Evolutionary conservation across 1,140 invertebrate species (phyloP).

Genomic region (Zaprionus africanus): DNA sequence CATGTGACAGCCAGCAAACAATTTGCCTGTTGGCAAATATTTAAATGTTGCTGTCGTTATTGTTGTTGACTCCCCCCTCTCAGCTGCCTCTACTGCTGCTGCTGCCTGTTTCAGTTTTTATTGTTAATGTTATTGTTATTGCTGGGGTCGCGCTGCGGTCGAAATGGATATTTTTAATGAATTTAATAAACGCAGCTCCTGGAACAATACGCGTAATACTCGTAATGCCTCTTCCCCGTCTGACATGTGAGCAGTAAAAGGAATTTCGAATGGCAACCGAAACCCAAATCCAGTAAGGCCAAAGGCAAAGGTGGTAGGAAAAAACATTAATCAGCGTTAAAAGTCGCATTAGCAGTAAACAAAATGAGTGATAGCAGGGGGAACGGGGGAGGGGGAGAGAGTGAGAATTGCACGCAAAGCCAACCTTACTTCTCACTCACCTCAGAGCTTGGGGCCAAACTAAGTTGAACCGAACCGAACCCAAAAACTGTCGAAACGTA

Average conservation of each 20-base stretch:
- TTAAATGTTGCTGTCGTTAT: constrained; percentile 48
- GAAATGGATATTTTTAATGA: constrained; percentile 68
- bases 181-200: constrained; percentile 59
- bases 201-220: constrained; percentile 43
- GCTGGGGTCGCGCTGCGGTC: constrained; percentile 50
- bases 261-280: constrained; percentile 44
- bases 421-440: constrained; percentile 12
- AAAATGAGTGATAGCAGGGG: constrained; percentile 48
- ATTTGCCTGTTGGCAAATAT: constrained; percentile 59
- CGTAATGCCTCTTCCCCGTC: constrained; percentile 30
- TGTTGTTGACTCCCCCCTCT: constrained; percentile 18
- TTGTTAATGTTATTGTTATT: constrained; percentile 47
- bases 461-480: constrained; percentile 43
- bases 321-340: constrained; percentile 81
- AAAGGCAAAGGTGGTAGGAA: constrained; percentile 39
- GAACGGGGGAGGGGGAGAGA: neutral
- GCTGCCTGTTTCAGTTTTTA: neutral
- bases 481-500: constrained; percentile 54
- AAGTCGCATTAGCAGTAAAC: constrained; percentile 80
- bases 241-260: constrained; percentile 56
- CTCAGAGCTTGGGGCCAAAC: constrained; percentile 36
- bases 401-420: constrained; percentile 61
- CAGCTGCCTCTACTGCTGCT: constrained; percentile 27
- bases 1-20: constrained; percentile 78
- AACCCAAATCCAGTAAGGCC: constrained; percentile 14